Conservation (phyloP, 2,888 invertebrate species). For the Phyllotreta cruciferae region DNA sequence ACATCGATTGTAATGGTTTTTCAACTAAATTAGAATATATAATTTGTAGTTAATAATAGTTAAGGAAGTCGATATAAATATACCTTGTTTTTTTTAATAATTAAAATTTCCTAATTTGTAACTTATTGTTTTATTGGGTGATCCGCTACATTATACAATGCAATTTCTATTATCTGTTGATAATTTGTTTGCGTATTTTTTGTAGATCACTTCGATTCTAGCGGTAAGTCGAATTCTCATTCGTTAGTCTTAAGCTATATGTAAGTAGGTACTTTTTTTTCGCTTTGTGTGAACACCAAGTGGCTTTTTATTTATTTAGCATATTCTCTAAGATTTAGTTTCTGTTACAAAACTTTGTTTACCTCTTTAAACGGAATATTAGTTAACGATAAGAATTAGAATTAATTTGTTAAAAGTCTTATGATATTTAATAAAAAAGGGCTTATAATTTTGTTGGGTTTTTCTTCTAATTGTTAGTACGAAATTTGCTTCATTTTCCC, state of each 20-base stretch:
- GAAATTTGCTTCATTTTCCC: too few relatives aligned
- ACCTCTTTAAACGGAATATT: conserved; percentile 30
- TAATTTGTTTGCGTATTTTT: conserved; percentile 8
- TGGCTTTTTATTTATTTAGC: conserved; percentile 43
- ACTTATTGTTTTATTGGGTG: conserved; percentile 17
- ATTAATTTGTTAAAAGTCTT: conserved; percentile 38
- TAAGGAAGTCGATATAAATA: conserved; percentile 11
- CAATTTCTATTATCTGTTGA: background rate
- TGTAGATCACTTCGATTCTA: conserved; percentile 23
- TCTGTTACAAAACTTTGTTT: conserved; percentile 33
- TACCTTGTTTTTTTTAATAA: conserved; percentile 31
- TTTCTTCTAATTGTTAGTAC: too few relatives aligned
- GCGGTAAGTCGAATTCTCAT: conserved; percentile 29
- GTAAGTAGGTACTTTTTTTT: conserved; percentile 28
- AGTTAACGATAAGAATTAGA: conserved; percentile 36
- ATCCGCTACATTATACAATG: background rate
- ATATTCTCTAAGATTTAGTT: conserved; percentile 36
- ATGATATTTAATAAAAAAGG: conserved; percentile 43
- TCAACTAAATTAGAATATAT: conserved; percentile 28
- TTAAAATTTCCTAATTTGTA: conserved; percentile 29
- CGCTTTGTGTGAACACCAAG: conserved; percentile 37
- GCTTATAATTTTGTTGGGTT: conserved; percentile 22
- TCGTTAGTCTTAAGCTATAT: conserved; percentile 33
- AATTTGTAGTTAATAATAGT: conserved; percentile 29
- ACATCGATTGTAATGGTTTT: conserved; percentile 31